phyloP scores from a whole-genome alignment of 2,888 invertebrate genomes.

The Parthenolecanium corni region DNA sequence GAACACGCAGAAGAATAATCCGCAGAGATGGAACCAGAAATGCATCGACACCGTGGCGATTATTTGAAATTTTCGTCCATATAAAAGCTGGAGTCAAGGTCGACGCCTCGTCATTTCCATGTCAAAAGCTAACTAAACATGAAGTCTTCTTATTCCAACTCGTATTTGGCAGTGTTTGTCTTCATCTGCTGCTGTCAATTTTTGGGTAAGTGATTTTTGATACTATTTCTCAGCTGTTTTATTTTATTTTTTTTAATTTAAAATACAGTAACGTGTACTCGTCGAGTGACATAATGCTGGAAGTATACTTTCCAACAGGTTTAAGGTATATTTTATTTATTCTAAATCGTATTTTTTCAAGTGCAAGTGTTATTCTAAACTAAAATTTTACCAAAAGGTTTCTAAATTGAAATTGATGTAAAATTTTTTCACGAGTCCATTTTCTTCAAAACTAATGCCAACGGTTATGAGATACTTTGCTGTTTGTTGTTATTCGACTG shows the following conservation, averaged over 20 bases:
- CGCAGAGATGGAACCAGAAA: slow-evolving; percentile 12
- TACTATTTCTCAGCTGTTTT: not conserved
- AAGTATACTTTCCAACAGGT: too few species aligned
- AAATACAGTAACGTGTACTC: not conserved
- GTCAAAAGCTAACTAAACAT: slow-evolving; percentile 8
- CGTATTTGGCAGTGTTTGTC: slow-evolving; percentile 5
- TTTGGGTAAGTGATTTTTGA: slow-evolving; percentile 8
- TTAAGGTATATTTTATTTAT: too few species aligned
- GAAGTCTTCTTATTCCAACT: not conserved
- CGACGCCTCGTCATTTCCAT: slow-evolving; percentile 12
- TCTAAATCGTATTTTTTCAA: too few species aligned
- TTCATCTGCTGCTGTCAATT: not conserved
- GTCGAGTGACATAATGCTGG: too few species aligned
- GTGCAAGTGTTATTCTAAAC: too few species aligned
- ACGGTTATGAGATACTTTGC: too few species aligned
- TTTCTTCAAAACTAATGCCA: too few species aligned
- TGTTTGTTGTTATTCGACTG: too few species aligned
- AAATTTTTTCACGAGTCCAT: too few species aligned
- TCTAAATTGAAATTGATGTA: too few species aligned
- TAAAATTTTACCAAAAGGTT: too few species aligned
- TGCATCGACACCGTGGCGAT: not conserved
- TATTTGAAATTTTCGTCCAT: slow-evolving; percentile 2
- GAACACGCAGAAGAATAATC: slow-evolving; percentile 1
- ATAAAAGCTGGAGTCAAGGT: slow-evolving; percentile 25
- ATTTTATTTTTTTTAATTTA: not conserved